Base-by-base conservation (phyloP, 2,113 vertebrate genomes). In the Nannospalax galili region DNA sequence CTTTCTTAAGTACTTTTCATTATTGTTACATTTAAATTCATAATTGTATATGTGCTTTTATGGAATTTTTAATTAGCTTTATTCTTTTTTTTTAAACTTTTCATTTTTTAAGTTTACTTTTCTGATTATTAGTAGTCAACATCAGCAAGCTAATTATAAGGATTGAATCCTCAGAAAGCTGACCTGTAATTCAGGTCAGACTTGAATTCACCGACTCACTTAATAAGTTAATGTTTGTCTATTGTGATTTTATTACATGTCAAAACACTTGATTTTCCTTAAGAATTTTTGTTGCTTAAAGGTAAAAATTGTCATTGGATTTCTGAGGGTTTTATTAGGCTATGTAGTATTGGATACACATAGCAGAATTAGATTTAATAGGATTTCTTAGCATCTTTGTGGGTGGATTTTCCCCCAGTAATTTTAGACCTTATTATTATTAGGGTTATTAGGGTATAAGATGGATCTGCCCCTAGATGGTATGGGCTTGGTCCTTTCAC, bases 401-500 rank as follows among this genome's bases (percentile, higher is more conserved):
- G 72, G 52, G 70, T 93, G 30, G 58, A 84, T 42, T 75, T 28
- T 24, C 6, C 67, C 24, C 58, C 14, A 35, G 42, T 35, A 84
- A 42, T 1, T 95, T 94, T 90, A 42, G 92, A 65, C 58, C 32
- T 92, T 90, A 81, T 19, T 93, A 70, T 35, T 89, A n/a, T n/a
- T n/a, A n/a, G 87, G n/a, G 75, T 8, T 92, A 67, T 28, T n/a
- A n/a, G n/a, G n/a, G n/a, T n/a, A n/a, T n/a, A n/a, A 78, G 30
- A 52, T 3, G 30, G 62, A 80, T 95, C 94, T 67, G 11, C 95
- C 97, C 91, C 82, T 88, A 5, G 37, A 64, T 97, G 69, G 84
- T 97, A 30, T 94, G 93, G 93, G 84, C 90, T 95, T 84, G 60
- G 84, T 93, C 62, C 96, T 97, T 92, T 97, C 45, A 90, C 84